Evolutionary conservation across 23 tunicate species (phyloP).

Genomic region (Ciona savignyi): DNA sequence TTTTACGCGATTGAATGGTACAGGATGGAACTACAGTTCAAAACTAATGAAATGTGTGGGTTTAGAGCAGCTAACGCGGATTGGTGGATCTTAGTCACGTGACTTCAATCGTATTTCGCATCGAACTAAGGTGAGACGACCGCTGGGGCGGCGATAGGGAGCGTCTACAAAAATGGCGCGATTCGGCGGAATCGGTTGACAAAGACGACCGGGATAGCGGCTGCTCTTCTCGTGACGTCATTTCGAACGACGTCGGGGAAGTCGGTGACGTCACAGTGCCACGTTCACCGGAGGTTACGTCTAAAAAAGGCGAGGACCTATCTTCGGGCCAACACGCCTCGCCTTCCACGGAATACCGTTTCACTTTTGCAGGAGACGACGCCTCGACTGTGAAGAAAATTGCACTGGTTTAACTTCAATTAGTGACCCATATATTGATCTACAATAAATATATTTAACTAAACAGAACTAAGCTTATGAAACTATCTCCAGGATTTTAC

Average conservation of each 20-base stretch:
- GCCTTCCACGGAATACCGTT: neutral
- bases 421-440: neutral
- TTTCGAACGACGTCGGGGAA: neutral
- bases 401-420: neutral
- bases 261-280: neutral
- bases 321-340: neutral
- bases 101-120: neutral
- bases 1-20: too few relatives aligned
- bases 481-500: too few relatives aligned
- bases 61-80: too few relatives aligned
- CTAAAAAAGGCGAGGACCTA: too few relatives aligned
- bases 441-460: too few relatives aligned
- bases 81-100: neutral
- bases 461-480: too few relatives aligned
- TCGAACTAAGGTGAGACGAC: neutral
- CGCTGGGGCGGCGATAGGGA: slow-evolving; percentile 1
- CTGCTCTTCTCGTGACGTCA: neutral
- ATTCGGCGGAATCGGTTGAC: neutral
- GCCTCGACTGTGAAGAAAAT: slow-evolving; percentile 2
- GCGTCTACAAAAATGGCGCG: neutral
- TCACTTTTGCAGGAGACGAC: neutral
- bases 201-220: neutral
- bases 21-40: too few relatives aligned
- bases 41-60: too few relatives aligned
- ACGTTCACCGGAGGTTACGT: neutral